Percentiles rank a stretch among this genome's conserved stretches.
Evolutionary conservation across 2,113 vertebrate species (phyloP).

Genomic region (Coturnix japonica): DNA sequence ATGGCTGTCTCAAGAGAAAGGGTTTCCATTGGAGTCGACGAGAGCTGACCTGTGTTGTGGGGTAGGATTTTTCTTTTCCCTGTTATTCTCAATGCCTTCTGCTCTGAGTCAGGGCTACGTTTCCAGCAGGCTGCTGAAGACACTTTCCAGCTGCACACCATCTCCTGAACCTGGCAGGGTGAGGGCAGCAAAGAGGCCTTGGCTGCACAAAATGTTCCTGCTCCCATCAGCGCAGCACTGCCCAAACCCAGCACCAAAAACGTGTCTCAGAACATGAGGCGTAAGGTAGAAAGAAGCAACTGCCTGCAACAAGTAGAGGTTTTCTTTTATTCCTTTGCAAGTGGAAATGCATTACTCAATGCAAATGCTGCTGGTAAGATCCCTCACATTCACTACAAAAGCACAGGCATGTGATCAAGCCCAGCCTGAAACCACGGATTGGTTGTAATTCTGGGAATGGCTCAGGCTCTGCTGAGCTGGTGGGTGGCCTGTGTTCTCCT

Average conservation of each 20-base stretch:
- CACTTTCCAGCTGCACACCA: neutral
- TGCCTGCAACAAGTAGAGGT: neutral
- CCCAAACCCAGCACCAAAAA: neutral
- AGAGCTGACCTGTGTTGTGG: neutral
- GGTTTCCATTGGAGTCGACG: neutral
- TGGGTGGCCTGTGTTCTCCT: neutral
- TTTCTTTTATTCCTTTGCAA: neutral
- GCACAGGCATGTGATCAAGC: neutral
- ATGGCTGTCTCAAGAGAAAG: neutral
- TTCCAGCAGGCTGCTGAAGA: neutral
- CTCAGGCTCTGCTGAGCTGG: neutral
- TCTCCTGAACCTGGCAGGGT: neutral
- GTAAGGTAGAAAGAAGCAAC: neutral
- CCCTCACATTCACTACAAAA: neutral
- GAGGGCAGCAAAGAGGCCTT: neutral
- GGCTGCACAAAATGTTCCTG: fast-evolving
- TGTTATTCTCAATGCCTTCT: neutral
- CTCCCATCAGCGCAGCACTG: neutral
- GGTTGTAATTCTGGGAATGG: neutral
- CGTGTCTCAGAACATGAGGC: neutral
- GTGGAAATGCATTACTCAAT: neutral
- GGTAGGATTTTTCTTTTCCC: neutral
- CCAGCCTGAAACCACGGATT: neutral
- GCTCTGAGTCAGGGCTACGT: neutral
- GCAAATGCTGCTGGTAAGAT: neutral